A percentile compares a stretch with the other conserved stretches of the same genome.
phyloP scores from a whole-genome alignment of 2,888 invertebrate genomes.

The Drosophila meridionalis region DNA sequence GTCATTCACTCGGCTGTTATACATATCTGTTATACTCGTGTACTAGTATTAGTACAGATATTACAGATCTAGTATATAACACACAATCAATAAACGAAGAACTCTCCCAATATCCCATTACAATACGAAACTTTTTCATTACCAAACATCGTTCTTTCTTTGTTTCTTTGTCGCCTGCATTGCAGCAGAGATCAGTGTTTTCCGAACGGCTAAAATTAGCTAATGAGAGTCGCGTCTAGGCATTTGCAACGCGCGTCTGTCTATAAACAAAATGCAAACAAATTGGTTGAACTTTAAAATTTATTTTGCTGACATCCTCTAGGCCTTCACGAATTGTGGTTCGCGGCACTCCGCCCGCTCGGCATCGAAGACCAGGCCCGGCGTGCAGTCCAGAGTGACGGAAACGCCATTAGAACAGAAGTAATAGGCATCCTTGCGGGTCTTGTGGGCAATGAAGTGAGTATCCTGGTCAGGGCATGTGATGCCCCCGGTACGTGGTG shows the following conservation, averaged over 20 bases:
- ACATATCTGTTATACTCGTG: not conserved
- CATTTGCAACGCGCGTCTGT: constrained; percentile 17
- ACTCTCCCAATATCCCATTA: no score
- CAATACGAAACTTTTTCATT: no score
- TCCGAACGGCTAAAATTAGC: constrained; percentile 52
- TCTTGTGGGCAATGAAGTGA: constrained; percentile 73
- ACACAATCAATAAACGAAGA: not conserved
- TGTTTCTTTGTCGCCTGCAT: constrained; percentile 45
- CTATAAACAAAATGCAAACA: constrained; percentile 47
- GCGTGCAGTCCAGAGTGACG: constrained; percentile 81
- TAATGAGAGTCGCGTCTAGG: constrained; percentile 33
- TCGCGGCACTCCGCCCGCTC: constrained; percentile 74
- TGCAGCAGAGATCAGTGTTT: constrained; percentile 28
- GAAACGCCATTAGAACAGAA: constrained; percentile 82
- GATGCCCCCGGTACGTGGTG: constrained; percentile 78
- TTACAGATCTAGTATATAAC: not conserved
- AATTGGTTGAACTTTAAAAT: constrained; percentile 52
- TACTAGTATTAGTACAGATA: not conserved
- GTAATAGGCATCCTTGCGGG: constrained; percentile 72
- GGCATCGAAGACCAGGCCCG: constrained; percentile 81
- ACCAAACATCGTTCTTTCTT: not conserved
- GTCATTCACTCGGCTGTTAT: not conserved
- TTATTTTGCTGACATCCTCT: constrained; percentile 44
- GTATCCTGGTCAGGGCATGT: constrained; percentile 76
- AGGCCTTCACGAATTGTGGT: constrained; percentile 54